Base-by-base conservation (phyloP, 2,113 vertebrate species). In the Erythrolamprus reginae region DNA sequence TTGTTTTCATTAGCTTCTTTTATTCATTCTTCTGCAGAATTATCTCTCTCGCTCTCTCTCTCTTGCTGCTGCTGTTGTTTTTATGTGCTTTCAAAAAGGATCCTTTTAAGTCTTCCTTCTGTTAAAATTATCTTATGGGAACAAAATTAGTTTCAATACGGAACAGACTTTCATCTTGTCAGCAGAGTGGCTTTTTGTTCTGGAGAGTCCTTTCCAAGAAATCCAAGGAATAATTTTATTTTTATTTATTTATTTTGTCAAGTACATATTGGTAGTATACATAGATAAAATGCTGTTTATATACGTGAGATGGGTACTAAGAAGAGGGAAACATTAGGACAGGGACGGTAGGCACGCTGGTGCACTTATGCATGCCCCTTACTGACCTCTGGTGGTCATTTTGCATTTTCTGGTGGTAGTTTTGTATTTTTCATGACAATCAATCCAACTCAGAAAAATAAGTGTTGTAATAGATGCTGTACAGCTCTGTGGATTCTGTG, bases 111-210 rank as follows among this genome's bases (percentile, higher is more conserved):
- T 87, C 85, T 88, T 82, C 65, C 87, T 84, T 1, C 55, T 65
- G 15, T 3, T 92, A 94, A 58, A 83, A 83, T 84, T 1, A 0
- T 47, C 6, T 92, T 93, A 58, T 21, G 7, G 52, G 86, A 91
- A 94, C 93, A 90, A 92, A 89, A 28, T 26, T 84, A 84, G 4
- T 53, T 94, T 55, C 45, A 86, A 51, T 94, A 85, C 88, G 65
- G 85, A 28, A 82, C 88, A 45, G 51, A 82, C 87, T 96, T 94
- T 95, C 65, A 93, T 95, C 92, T 91, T 88, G 53, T n/a, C 50
- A 88, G 42, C 53, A 89, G 33, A 92, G 47, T 91, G 50, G 24
- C 23, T 52, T 51, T 0, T 84, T 87, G 28, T 28, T 88, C 87
- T 90, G 70, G 89, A 93, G 90, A 91, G 48, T 65, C 48, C 28